Conservation (phyloP, 1,140 invertebrate species). For the Cataglyphis hispanica region DNA sequence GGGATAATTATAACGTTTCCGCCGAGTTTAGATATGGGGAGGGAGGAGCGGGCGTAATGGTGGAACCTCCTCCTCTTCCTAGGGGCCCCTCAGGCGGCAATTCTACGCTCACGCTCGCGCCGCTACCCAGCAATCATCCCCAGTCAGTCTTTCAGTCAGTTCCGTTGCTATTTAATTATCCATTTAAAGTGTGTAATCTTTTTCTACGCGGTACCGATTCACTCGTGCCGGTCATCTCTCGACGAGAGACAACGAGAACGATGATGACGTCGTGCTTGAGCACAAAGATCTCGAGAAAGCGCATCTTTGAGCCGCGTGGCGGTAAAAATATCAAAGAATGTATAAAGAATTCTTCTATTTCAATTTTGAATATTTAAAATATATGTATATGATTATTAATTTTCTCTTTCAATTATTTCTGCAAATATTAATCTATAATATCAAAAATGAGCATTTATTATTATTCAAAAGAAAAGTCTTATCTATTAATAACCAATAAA, state of each 20-base stretch:
- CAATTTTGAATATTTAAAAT: neutral
- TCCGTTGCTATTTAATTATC: constrained; percentile 87
- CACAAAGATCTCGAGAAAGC: constrained; percentile 10
- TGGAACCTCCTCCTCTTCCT: constrained; percentile 78
- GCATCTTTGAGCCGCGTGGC: neutral
- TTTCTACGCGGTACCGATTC: constrained; percentile 80
- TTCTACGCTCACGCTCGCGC: constrained; percentile 85
- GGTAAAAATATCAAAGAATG: constrained; percentile 6
- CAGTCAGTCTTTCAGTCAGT: constrained; percentile 87
- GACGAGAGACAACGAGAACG: constrained; percentile 55
- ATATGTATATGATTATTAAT: neutral
- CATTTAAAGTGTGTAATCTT: constrained; percentile 87
- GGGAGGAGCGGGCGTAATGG: constrained; percentile 76
- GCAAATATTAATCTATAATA: neutral
- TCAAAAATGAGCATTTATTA: neutral
- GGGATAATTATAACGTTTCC: constrained; percentile 86
- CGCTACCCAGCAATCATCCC: constrained; percentile 87
- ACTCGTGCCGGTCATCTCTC: constrained; percentile 73
- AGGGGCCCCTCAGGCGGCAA: constrained; percentile 83
- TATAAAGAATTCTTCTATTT: constrained; percentile 7
- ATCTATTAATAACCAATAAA: neutral
- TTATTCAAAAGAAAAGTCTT: neutral
- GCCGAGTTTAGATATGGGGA: constrained; percentile 82
- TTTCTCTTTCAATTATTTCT: neutral
- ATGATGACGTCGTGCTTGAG: constrained; percentile 54